These are phyloP conservation scores for Sthenelais limicola DNA, from an alignment of 2,888 invertebrate species.

Conservation along the genomic window DNA sequence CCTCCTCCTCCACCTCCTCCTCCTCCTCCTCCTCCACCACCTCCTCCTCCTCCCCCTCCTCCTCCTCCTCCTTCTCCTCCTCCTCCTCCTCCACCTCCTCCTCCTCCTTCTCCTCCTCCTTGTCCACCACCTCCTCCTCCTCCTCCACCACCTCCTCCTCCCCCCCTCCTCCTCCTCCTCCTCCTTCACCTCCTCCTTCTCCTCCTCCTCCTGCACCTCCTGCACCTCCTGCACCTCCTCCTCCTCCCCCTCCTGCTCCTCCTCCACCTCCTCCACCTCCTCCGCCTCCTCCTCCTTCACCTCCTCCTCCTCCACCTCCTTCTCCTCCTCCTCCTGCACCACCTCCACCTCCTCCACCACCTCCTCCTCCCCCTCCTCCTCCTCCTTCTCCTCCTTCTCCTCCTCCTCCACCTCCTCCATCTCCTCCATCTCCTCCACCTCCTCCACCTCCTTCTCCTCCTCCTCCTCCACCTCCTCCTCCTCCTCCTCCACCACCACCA, in stretches of 20 bases:
- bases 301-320: not conserved
- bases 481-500: conserved; percentile 6
- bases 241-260: not conserved
- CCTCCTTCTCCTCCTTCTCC: conserved; percentile 2
- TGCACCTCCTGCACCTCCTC: not conserved
- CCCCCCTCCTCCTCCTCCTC: conserved; percentile 9
- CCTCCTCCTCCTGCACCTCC: conserved; percentile 16
- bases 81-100: conserved; percentile 13
- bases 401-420: not conserved
- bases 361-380: conserved; percentile 8
- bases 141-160: conserved; percentile 12
- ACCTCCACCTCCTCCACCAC: not conserved
- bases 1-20: conserved; percentile 15
- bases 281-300: too few species aligned
- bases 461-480: conserved; percentile 15
- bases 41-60: conserved; percentile 10
- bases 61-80: conserved; percentile 5
- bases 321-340: not conserved
- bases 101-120: conserved; percentile 34
- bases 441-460: conserved; percentile 19
- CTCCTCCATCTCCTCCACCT: too few species aligned
- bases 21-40: conserved; percentile 14
- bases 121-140: too few species aligned
- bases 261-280: too few species aligned
- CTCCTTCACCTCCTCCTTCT: too few species aligned